These are phyloP conservation scores for Manis crassicaudata DNA, from an alignment of 2,797 vertebrate genomes.

Conservation along the genomic window DNA sequence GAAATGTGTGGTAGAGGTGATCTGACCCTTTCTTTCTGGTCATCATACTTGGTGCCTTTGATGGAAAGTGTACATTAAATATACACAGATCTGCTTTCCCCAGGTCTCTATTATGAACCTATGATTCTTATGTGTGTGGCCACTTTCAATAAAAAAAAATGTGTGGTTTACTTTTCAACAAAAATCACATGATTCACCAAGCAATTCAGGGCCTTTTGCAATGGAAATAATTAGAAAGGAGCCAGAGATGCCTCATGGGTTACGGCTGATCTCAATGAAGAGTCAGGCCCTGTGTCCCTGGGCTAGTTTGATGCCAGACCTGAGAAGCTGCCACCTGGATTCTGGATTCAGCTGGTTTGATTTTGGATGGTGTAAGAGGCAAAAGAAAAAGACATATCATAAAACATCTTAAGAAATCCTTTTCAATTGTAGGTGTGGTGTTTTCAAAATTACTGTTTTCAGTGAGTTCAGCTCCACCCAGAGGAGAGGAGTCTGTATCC, in stretches of 20 bases:
- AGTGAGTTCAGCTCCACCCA: slow-evolving; percentile 32
- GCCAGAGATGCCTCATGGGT: slow-evolving; percentile 26
- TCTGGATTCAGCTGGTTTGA: slow-evolving; percentile 51
- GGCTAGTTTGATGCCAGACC: slow-evolving; percentile 13
- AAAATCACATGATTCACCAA: slow-evolving; percentile 60
- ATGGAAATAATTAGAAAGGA: slow-evolving; percentile 64
- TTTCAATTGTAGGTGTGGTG: slow-evolving; percentile 35
- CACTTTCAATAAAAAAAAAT: background rate
- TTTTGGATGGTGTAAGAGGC: slow-evolving; percentile 10
- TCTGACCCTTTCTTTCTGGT: background rate
- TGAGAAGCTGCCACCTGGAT: slow-evolving; percentile 29
- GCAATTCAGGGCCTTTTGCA: slow-evolving; percentile 59
- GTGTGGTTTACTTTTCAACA: slow-evolving; percentile 56
- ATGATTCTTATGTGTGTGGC: background rate
- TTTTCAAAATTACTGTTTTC: slow-evolving; percentile 59
- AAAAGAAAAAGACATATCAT: slow-evolving; percentile 31
- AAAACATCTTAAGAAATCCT: slow-evolving; percentile 21
- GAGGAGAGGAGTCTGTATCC: background rate
- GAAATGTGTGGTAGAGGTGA: background rate
- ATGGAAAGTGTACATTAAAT: background rate
- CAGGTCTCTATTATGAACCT: background rate
- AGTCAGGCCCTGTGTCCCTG: background rate
- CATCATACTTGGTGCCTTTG: background rate
- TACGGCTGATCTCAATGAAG: background rate
- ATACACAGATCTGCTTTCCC: background rate